Evolutionary conservation across 2,888 invertebrate species (phyloP), one percentile per base, ranked within the genome.

Genomic region (Tetanocera ferruginea): DNA sequence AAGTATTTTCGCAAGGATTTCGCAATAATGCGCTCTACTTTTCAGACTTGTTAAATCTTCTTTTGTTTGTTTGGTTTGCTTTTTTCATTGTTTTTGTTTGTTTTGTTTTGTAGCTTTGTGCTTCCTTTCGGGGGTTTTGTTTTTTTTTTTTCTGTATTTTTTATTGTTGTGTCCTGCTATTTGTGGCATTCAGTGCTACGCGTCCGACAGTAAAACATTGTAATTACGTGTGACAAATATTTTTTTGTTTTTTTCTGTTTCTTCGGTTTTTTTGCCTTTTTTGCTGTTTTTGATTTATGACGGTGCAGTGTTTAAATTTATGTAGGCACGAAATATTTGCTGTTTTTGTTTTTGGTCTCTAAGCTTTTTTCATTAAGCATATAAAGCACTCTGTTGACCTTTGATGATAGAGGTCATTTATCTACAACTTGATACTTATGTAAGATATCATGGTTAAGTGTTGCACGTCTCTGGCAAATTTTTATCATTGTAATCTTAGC

Each of bases 171-270:
- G 31, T 14, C 14, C 28, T n/a, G 28, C 31, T 64, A 17, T 57
- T 57, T 17, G 3, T 11, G n/a, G 3, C 11, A 51, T 19, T 8
- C 55, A 19, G 19, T 55, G n/a, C 11, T 69, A 78, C 77, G 80
- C 80, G 77, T 80, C 73, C 72, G 76, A 78, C 75, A 69, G 78
- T 80, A 78, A 77, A 76, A 80, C 76, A 80, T 80, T 71, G 76
- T 80, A 78, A 80, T 80, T 80, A 80, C 78, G 78, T 80, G 77
- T 80, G 78, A 77, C 78, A 80, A 76, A 74, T 80, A 69, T 71
- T 75, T 72, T 75, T 52, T 67, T 69, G 37, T 34, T 14, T 9
- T 60, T 57, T 37, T 66, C 25, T 72, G 19, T 34, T 49, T 5
- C 6, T 51, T 19, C 55, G 9, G 8, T 51, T 51, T 23, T 75